Conservation (phyloP, 2,888 invertebrate species). For the Phengaris arion region DNA sequence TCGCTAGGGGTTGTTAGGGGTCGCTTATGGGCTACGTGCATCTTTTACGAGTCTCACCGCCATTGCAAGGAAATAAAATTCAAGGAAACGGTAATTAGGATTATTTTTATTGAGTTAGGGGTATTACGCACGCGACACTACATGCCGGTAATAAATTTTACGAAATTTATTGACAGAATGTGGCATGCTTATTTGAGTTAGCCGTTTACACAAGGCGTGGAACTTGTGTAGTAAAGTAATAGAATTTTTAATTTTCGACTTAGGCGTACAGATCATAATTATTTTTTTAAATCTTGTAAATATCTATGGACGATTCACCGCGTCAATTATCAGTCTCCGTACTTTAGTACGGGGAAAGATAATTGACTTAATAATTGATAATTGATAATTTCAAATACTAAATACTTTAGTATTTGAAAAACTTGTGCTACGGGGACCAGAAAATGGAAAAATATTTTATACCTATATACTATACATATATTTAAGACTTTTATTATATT, state of each 20-base stretch:
- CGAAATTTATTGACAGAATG: not conserved
- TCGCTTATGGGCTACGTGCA: slow-evolving; percentile 23
- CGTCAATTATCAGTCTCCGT: too few species aligned
- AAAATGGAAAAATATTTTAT: too few species aligned
- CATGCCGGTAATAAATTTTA: not conserved
- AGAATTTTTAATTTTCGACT: slow-evolving; percentile 29
- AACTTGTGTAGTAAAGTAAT: not conserved
- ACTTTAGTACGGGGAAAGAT: too few species aligned
- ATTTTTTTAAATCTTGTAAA: too few species aligned
- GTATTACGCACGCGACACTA: slow-evolving; percentile 11
- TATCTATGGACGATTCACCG: too few species aligned
- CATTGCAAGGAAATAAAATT: slow-evolving; percentile 22
- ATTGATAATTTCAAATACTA: too few species aligned
- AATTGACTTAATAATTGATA: too few species aligned
- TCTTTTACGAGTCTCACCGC: slow-evolving; percentile 15
- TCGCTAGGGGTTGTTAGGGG: slow-evolving; percentile 26
- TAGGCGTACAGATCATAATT: too few species aligned
- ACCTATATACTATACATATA: too few species aligned
- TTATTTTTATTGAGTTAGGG: slow-evolving; percentile 19
- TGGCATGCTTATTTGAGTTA: not conserved
- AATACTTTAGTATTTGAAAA: too few species aligned
- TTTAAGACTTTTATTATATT: too few species aligned
- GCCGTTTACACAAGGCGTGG: not conserved
- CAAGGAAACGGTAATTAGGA: slow-evolving; percentile 23
- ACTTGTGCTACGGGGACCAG: too few species aligned